Base-by-base conservation (phyloP, 30 jellyfish, hydroid and myxozoan genomes). In the Morbakka virulenta region DNA sequence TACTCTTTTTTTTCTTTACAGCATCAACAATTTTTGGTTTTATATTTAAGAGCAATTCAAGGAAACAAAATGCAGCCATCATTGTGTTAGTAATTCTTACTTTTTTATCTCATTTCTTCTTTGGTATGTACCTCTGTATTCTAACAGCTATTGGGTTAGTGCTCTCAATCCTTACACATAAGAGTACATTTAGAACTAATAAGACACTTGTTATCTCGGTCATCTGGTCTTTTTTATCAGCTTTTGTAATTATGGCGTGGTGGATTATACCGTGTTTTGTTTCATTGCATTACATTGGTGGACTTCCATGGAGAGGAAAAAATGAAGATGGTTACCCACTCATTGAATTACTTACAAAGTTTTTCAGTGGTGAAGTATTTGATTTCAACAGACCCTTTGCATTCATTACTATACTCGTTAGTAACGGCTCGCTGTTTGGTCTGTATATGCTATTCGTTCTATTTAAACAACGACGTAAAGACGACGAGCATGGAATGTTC, bases 321-420 rank as follows among this genome's bases (percentile, higher is more conserved):
- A 72, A 82, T 32, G 95, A 82, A 51, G 82, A 77, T 28, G 91
- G 88, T 28, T 62, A 70, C 48, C 81, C 93, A 2, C 26, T 83
- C 17, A 2, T 47, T 30, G 64, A 14, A 13, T 69, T 89, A 0
- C 27, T 77, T 0, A 78, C 64, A 41, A 62, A 65, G 52, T 68
- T 79, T 22, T 68, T 77, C 20, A 89, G 67, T 26, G 98, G 98
- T 0, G 89, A 80, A 35, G 47, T 91, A 22, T 91, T 91, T 64
- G 98, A 84, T 75, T 51, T 72, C 4, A 33, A 81, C 1, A 76
- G 96, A 28, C 31, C 36, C 13, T 57, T 79, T 49, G 79, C 89
- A 0, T 91, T 96, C 96, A 74, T 91, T 22, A 91, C 98, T 1
- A 34, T 81, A 31, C 69, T 74, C 17, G 91, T 82, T 48, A 67